A percentile compares a stretch with the other conserved stretches of the same genome.
Evolutionary conservation across 2,888 invertebrate species (phyloP).

Genomic region (Hedya salicella): DNA sequence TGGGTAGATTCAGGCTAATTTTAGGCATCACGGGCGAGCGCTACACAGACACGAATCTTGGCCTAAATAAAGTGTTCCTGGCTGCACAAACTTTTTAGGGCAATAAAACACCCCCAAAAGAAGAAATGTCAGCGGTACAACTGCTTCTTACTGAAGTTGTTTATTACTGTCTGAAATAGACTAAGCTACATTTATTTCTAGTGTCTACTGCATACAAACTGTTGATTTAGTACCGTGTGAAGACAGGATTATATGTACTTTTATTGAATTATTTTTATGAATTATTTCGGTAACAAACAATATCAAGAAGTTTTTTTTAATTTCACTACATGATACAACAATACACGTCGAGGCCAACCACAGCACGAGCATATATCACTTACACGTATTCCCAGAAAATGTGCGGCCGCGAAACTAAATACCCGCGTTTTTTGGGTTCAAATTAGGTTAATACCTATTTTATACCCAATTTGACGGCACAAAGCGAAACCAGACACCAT

Average conservation of each 20-base stretch:
- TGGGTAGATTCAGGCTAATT: neutral
- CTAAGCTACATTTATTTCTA: too few species aligned
- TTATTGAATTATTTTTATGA: too few species aligned
- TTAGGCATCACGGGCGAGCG: neutral
- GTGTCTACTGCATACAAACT: too few species aligned
- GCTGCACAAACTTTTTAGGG: neutral
- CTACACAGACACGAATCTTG: neutral
- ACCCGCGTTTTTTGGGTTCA: neutral
- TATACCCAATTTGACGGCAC: conserved; percentile 32
- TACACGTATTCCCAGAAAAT: conserved; percentile 2
- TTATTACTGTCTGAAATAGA: too few species aligned
- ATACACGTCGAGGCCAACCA: too few species aligned
- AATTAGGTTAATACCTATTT: conserved; percentile 28
- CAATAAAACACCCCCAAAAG: neutral
- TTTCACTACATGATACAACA: neutral
- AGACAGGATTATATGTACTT: too few species aligned
- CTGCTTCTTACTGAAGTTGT: neutral
- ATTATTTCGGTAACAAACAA: too few species aligned
- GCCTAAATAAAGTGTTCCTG: neutral
- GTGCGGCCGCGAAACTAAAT: neutral
- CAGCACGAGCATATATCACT: neutral
- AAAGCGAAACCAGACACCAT: conserved; percentile 26
- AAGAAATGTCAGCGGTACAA: neutral
- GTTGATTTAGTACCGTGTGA: too few species aligned
- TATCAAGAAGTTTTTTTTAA: too few species aligned